A percentile compares a stretch with the other conserved stretches of the same genome.
Evolutionary conservation across 2,113 vertebrate genomes (phyloP).

Genomic region (Phodopus roborovskii): DNA sequence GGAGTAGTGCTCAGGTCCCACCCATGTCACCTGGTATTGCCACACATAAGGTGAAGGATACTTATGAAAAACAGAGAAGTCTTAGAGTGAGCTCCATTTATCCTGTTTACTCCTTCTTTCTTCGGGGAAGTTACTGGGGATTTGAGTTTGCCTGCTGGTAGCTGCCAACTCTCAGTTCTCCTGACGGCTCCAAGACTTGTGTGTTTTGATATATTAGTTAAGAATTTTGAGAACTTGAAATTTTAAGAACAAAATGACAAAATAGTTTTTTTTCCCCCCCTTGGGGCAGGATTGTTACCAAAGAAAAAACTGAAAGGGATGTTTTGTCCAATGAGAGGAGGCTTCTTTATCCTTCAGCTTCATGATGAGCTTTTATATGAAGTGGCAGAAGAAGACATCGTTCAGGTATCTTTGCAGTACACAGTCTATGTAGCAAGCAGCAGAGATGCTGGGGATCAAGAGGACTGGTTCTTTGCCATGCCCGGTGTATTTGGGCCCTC

Average conservation of each 20-base stretch:
- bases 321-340: conserved; percentile 86
- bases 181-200: background rate
- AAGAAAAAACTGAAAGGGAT: conserved; percentile 73
- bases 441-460: background rate
- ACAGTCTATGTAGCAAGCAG: background rate
- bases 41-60: background rate
- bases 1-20: background rate
- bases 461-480: background rate
- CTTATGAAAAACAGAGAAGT: background rate
- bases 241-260: background rate
- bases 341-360: conserved; percentile 95
- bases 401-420: conserved; percentile 89
- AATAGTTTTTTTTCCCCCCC: background rate
- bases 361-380: conserved; percentile 98
- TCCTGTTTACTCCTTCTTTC: background rate
- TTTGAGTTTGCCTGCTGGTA: background rate
- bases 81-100: background rate
- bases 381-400: conserved; percentile 92
- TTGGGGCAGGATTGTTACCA: conserved; percentile 68
- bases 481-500: background rate
- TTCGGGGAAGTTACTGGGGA: background rate
- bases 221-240: too few relatives aligned
- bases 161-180: background rate
- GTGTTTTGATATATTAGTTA: conserved; percentile 36
- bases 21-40: background rate